These are phyloP conservation scores for Cistogaster globosa DNA, from an alignment of 2,888 invertebrate species.

Conservation along the genomic window DNA sequence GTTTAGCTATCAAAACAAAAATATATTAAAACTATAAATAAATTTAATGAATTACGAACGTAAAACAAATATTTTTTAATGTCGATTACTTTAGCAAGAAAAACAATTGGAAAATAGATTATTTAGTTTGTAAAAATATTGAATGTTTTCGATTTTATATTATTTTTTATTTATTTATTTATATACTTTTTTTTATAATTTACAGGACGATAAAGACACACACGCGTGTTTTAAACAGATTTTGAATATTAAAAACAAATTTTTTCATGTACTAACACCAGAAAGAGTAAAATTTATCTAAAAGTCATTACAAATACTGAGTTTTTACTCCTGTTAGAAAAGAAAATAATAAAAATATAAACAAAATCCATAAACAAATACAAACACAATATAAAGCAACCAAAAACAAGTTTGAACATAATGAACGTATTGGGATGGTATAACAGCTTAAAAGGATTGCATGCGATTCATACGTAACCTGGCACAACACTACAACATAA, in stretches of 20 bases:
- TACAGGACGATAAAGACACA: background rate
- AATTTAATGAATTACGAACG: background rate
- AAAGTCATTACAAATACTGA: conserved; percentile 51
- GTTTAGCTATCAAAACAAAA: background rate
- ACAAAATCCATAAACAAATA: conserved; percentile 29
- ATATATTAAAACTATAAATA: background rate
- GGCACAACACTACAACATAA: conserved; percentile 49
- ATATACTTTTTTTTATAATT: background rate
- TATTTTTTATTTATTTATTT: background rate
- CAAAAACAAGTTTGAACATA: conserved; percentile 7
- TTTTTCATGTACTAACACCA: conserved; percentile 39
- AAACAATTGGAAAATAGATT: no score
- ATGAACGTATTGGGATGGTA: conserved; percentile 21
- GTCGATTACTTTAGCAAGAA: no score
- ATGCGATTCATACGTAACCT: conserved; percentile 44
- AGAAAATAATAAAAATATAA: conserved; percentile 13
- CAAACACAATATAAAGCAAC: conserved; percentile 41
- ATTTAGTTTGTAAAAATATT: no score
- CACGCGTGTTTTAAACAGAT: conserved; percentile 14
- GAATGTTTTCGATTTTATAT: no score
- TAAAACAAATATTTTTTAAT: background rate
- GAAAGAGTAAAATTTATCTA: conserved; percentile 57
- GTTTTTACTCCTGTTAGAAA: conserved; percentile 35
- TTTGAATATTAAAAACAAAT: no score
- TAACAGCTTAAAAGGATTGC: conserved; percentile 16